Evolutionary conservation across 2,888 invertebrate genomes (phyloP).

Genomic region (Ecliptopera silaceata): DNA sequence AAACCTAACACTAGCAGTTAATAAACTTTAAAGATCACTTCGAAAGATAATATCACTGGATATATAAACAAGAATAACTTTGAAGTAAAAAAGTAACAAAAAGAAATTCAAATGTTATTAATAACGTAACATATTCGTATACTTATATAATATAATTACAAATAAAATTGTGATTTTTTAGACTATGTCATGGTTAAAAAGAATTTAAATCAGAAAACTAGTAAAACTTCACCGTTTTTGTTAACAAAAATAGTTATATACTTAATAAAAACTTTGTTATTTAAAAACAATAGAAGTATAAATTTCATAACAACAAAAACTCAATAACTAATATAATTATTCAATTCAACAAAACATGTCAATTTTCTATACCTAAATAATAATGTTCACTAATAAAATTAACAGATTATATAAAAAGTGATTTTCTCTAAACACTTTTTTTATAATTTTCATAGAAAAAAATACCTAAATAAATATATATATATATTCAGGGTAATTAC

Average conservation of each 20-base stretch:
- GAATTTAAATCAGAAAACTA: not conserved
- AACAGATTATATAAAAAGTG: not conserved
- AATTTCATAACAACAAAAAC: conserved; percentile 22
- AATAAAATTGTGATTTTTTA: conserved; percentile 24
- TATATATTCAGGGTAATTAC: no score
- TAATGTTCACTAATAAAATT: not conserved
- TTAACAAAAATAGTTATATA: conserved; percentile 7
- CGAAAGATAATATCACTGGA: conserved; percentile 55
- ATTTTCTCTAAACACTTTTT: no score
- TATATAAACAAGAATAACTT: conserved; percentile 29
- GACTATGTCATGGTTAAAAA: conserved; percentile 24
- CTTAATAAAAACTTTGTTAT: not conserved
- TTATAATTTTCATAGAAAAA: not conserved
- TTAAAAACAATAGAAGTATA: conserved; percentile 4
- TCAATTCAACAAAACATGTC: conserved; percentile 19
- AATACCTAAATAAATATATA: not conserved
- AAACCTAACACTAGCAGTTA: conserved; percentile 45
- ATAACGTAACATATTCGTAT: conserved; percentile 10
- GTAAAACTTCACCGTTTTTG: not conserved
- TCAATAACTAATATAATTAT: conserved; percentile 27
- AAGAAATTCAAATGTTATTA: conserved; percentile 19
- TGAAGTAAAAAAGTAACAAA: conserved; percentile 59
- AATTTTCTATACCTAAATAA: conserved; percentile 16
- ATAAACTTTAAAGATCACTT: conserved; percentile 49
- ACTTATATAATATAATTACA: not conserved